Evolutionary conservation across 2,113 vertebrate genomes (phyloP).

Genomic region (Nicator chloris): DNA sequence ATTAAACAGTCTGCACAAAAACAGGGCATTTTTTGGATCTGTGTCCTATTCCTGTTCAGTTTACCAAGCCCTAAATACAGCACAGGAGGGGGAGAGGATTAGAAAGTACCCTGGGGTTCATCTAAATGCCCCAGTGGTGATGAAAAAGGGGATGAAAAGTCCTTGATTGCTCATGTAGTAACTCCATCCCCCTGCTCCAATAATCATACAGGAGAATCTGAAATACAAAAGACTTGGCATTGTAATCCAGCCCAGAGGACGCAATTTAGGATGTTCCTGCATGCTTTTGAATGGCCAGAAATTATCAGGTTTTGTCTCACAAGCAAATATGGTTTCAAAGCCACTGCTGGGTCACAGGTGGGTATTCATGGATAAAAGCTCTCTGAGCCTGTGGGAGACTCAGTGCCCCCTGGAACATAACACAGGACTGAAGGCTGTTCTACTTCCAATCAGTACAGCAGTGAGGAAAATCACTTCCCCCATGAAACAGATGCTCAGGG

Average conservation of each 20-base stretch:
- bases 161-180: neutral
- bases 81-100: neutral
- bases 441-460: neutral
- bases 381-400: constrained; percentile 19
- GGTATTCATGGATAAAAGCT: neutral
- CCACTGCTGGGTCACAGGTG: neutral
- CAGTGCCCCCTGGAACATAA: neutral
- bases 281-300: constrained; percentile 5
- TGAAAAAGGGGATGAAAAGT: neutral
- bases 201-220: neutral
- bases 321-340: neutral
- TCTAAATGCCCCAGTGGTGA: neutral
- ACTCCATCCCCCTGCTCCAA: neutral
- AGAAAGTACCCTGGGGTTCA: neutral
- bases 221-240: neutral
- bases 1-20: neutral
- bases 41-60: neutral
- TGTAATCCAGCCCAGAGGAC: constrained; percentile 12
- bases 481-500: constrained; percentile 1
- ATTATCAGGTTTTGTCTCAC: constrained; percentile 7
- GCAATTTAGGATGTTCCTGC: neutral
- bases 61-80: neutral
- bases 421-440: neutral
- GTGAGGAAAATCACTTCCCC: constrained; percentile 24
- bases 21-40: neutral